Conservation (phyloP, 2,113 vertebrate genomes). For the Solea solea region DNA sequence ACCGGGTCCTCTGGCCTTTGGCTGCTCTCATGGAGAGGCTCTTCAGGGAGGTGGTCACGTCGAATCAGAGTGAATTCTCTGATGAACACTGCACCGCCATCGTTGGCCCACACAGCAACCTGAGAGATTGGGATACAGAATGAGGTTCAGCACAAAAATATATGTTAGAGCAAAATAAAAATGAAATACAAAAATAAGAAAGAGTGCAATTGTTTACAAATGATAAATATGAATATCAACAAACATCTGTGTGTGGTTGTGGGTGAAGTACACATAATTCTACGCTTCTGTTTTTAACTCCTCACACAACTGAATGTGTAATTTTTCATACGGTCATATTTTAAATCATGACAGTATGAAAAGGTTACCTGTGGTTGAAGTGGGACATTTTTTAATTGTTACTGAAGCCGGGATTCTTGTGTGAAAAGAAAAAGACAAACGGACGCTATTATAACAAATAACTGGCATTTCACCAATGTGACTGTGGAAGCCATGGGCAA, state of each 20-base stretch:
- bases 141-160: too few relatives aligned
- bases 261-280: not conserved
- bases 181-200: too few relatives aligned
- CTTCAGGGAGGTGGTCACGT: constrained; percentile 89
- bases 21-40: constrained; percentile 85
- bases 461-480: not conserved
- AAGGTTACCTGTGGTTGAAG: not conserved
- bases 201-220: too few relatives aligned
- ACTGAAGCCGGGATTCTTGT: not conserved
- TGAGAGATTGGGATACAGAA: constrained; percentile 57
- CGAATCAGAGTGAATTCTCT: constrained; percentile 94
- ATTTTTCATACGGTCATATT: not conserved
- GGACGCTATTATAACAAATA: too few relatives aligned
- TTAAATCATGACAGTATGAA: too few relatives aligned
- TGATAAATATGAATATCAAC: too few relatives aligned
- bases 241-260: not conserved
- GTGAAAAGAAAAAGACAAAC: not conserved
- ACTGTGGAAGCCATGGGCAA: too few relatives aligned
- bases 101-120: constrained; percentile 83
- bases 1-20: constrained; percentile 91
- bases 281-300: not conserved
- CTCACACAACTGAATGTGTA: not conserved
- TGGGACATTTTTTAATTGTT: not conserved
- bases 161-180: too few relatives aligned
- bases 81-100: constrained; percentile 91